phyloP scores from a whole-genome alignment of 2,113 vertebrate genomes.

The Cyanocitta stelleri region DNA sequence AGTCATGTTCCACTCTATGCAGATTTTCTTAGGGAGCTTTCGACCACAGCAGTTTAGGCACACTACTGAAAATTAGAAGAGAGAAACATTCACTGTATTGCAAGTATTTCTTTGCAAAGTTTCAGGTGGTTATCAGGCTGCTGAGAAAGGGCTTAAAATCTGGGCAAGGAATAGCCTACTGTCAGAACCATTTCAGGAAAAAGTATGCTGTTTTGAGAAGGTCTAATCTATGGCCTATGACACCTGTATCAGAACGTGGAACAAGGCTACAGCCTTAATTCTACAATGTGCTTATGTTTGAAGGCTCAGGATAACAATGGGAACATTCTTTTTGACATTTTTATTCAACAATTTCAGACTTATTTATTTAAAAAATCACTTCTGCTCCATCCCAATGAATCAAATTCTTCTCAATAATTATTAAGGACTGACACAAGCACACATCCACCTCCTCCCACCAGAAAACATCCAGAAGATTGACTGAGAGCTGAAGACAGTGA shows the following conservation, averaged over 20 bases:
- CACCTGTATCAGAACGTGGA: neutral
- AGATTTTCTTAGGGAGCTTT: neutral
- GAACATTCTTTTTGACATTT: neutral
- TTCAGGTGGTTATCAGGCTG: neutral
- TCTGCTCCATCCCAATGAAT: neutral
- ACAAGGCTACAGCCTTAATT: neutral
- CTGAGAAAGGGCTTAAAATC: neutral
- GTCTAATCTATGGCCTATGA: neutral
- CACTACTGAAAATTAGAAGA: neutral
- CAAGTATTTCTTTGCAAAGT: neutral
- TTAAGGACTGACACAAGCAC: neutral
- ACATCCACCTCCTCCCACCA: neutral
- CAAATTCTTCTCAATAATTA: neutral
- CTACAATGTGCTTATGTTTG: neutral
- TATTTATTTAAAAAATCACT: neutral
- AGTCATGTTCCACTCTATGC: neutral
- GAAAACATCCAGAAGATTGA: neutral
- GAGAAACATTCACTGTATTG: neutral
- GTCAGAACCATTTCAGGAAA: neutral
- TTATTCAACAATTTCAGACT: neutral
- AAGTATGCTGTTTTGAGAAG: neutral
- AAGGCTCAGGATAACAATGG: neutral
- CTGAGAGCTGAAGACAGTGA: neutral
- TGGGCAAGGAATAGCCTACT: neutral
- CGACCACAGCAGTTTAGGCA: neutral